Evolutionary conservation across 2,888 invertebrate species (phyloP), one percentile per base, ranked within the genome.

Genomic region (Lobophora halterata): DNA sequence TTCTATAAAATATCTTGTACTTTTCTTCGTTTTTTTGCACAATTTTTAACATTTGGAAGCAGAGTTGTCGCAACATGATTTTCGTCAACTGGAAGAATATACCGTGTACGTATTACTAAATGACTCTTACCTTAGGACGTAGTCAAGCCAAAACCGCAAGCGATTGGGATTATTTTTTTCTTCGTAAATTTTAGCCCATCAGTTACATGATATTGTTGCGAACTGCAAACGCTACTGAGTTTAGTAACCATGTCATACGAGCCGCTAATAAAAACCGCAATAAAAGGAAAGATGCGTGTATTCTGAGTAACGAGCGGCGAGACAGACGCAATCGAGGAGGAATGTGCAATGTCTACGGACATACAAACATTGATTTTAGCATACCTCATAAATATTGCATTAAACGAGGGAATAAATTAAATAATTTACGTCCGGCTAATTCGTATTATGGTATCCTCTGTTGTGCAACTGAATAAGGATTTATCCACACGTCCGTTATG

Each of bases 311-410:
- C 42, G 50, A 43, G 39, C 27, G 34, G 20, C 34, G 43, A 58
- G 56, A 58, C 58, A 55, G 46, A 53, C 46, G 58, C 63, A 62
- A 60, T 64, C 60, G 47, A 56, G 52, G 45, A 57, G 57, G 69
- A 68, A 68, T 70, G 68, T 55, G 51, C 53, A 54, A 57, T 40
- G 50, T 50, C 46, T 42, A 35, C 25, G 27, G 25, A 37, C 37
- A 46, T n/a, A n/a, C 44, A 42, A 31, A 45, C 13, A 30, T 34
- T 13, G 14, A 30, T 21, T 25, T 45, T 14, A 32, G 12, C 28
- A 35, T 17, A 25, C 29, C 5, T 26, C n/a, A 24, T 23, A 34
- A 31, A 32, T 10, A 16, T 25, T 29, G 13, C 14, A 14, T 39
- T 13, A 8, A 30, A 28, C 27, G 17, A 17, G 20, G 7, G 37